These are phyloP conservation scores for Heloderma charlesbogerti DNA, from an alignment of 2,113 vertebrate genomes.

Conservation along the genomic window DNA sequence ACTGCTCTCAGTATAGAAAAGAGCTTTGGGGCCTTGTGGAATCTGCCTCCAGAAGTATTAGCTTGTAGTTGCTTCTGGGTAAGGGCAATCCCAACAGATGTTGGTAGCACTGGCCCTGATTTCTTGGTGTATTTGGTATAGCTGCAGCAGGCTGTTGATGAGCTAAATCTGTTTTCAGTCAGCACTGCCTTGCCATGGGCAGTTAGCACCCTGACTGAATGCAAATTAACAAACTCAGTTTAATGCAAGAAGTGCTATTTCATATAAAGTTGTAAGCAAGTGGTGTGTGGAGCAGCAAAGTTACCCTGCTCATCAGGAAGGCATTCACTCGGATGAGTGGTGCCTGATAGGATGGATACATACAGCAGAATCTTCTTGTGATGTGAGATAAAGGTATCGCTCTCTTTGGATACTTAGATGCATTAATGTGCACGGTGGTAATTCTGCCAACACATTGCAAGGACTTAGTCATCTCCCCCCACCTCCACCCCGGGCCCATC, in stretches of 20 bases:
- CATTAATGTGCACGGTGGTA: conserved; percentile 21
- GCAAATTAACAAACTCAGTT: neutral
- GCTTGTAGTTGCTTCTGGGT: neutral
- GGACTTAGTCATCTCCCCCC: conserved; percentile 23
- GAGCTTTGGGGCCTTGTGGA: neutral
- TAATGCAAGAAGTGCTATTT: neutral
- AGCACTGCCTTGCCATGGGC: neutral
- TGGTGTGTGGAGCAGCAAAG: neutral
- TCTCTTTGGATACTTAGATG: neutral
- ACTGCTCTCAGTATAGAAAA: neutral
- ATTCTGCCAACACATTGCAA: conserved; percentile 49
- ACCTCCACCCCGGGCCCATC: neutral
- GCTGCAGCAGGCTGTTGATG: neutral
- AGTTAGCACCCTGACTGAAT: neutral
- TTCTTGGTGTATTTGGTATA: too few species aligned
- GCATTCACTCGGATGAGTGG: too few species aligned
- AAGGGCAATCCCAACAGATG: neutral
- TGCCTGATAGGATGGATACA: neutral
- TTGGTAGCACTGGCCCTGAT: neutral
- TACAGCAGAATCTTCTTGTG: neutral
- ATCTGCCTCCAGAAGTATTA: neutral
- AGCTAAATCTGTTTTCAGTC: neutral
- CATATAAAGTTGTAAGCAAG: neutral
- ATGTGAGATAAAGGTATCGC: too few species aligned
- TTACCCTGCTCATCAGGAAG: neutral